Percentiles rank a stretch among this genome's conserved stretches.
phyloP scores from a whole-genome alignment of 2,797 vertebrate species.

The Rhinophrynus dorsalis region DNA sequence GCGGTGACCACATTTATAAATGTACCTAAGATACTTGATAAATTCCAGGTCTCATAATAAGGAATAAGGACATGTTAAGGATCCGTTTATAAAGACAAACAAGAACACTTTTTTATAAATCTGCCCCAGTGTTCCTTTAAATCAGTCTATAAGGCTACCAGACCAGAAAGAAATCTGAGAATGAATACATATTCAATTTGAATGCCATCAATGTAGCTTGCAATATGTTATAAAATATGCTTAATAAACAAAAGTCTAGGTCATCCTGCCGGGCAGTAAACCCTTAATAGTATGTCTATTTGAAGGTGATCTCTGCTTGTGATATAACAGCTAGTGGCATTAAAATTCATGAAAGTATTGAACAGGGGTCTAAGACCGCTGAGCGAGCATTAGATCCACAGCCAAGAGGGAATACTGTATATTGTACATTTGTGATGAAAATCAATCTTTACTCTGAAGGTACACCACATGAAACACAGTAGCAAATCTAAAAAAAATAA shows the following conservation, averaged over 20 bases:
- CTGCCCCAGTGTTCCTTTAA: too few species aligned
- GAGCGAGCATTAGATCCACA: neutral
- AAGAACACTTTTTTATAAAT: too few species aligned
- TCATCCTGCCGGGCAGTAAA: neutral
- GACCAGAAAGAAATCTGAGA: neutral
- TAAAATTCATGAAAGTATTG: constrained; percentile 39
- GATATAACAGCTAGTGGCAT: constrained; percentile 41
- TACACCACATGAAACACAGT: neutral
- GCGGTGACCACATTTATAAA: too few species aligned
- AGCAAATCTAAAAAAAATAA: neutral
- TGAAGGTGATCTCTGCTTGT: constrained; percentile 25
- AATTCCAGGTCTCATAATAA: too few species aligned
- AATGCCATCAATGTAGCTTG: neutral
- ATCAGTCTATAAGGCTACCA: too few species aligned
- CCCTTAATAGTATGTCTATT: constrained; percentile 37
- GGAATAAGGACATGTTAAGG: too few species aligned
- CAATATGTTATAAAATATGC: constrained; percentile 19
- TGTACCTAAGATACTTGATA: too few species aligned
- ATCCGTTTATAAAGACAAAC: too few species aligned
- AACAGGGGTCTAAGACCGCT: constrained; percentile 13
- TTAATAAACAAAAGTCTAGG: constrained; percentile 27
- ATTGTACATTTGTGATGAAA: constrained; percentile 31
- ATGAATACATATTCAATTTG: constrained; percentile 1
- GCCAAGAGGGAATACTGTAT: constrained; percentile 22
- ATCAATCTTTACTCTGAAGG: constrained; percentile 22